These are phyloP conservation scores for Protosalanx chinensis DNA, from an alignment of 2,797 vertebrate genomes.

Conservation along the genomic window DNA sequence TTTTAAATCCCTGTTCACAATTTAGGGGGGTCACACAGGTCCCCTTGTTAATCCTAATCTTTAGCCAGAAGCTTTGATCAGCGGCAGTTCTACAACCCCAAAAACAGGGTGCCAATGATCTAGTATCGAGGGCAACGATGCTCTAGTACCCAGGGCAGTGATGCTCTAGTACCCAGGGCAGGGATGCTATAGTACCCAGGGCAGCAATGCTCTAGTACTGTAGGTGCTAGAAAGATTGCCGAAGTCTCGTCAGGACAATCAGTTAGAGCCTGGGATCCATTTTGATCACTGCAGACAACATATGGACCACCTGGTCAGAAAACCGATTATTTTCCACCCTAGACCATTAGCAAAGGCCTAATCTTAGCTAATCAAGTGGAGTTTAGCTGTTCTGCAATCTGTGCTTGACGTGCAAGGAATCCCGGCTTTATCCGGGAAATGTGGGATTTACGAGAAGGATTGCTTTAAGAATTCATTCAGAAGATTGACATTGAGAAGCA, in stretches of 20 bases:
- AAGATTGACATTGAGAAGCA: neutral
- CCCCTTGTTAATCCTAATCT: too few relatives aligned
- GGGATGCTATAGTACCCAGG: too few relatives aligned
- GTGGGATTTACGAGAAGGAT: neutral
- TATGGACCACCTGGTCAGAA: conserved; percentile 19
- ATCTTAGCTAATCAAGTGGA: conserved; percentile 9
- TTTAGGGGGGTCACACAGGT: too few relatives aligned
- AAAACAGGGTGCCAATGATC: too few relatives aligned
- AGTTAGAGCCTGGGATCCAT: neutral
- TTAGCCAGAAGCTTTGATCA: too few relatives aligned
- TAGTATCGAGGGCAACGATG: too few relatives aligned
- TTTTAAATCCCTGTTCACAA: too few relatives aligned
- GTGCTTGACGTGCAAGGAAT: neutral
- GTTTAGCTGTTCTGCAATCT: conserved; percentile 5
- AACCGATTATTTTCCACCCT: conserved; percentile 11
- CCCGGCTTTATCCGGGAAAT: too few relatives aligned
- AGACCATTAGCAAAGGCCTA: conserved; percentile 5
- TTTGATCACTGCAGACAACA: conserved; percentile 13
- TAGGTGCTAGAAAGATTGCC: neutral
- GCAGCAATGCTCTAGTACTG: neutral
- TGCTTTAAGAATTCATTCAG: neutral
- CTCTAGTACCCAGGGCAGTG: too few relatives aligned
- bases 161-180: too few relatives aligned
- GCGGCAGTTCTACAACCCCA: too few relatives aligned
- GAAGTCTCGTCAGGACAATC: neutral